Base-by-base conservation (phyloP, 2,113 vertebrate species). In the Forbesichthys agassizii region DNA sequence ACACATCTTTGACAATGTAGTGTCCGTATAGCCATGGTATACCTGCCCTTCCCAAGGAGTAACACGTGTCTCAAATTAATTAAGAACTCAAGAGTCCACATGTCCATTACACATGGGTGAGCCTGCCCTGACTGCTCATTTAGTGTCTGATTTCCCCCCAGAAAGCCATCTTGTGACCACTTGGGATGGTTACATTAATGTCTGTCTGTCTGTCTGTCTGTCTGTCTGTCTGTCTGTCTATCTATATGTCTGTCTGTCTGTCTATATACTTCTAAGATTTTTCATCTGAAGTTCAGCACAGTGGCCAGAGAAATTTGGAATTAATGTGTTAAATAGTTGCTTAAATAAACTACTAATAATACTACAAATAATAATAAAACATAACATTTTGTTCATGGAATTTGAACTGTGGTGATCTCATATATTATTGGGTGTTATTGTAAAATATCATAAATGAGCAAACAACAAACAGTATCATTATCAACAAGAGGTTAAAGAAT, bases 31-130 rank as follows among this genome's bases (percentile, higher is more conserved):
- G 5, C 48, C 7, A 42, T 42, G 7, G 1, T 42, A 42, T 42
- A 8, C 27, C 1, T 27, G 27, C 27, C 8, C 33, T 64, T 49
- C 3, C 27, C 49, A 64, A 49, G 14, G 56, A 36, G n/a, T 51
- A 61, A 59, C 58, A 48, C 36, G 5, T 48, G 3, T 59, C 48
- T 69, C 64, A 67, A 87, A 77, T 79, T 13, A 84, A 75, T 88
- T 66, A 68, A 18, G 3, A 9, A 56, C 18, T 56, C 14, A 53
- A 56, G 9, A 27, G n/a, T 56, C 54, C 16, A 69, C 75, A 81
- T 79, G 83, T 68, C 78, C 77, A 69, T 66, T 65, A 18, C 13
- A 9, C 11, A 52, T 52, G 49, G 11, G 49, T 52, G 9, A 12
- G 49, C 9, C 13, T 36, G 49, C 36, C 49, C 49, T 49, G 53